phyloP scores from a whole-genome alignment of 2,888 invertebrate genomes.

The Calliphora vomitoria region DNA sequence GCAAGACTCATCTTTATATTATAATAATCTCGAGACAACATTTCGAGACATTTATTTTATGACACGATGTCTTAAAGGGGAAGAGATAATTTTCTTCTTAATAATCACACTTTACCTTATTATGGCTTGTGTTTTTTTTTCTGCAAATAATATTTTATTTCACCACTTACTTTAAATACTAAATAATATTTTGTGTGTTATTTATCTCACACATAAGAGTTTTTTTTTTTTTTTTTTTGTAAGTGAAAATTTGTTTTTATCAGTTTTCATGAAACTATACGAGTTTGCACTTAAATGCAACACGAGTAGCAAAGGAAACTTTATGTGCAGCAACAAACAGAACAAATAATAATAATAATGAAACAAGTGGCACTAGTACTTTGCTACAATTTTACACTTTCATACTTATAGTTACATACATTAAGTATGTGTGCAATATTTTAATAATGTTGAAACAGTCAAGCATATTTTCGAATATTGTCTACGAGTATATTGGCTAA shows the following conservation, averaged over 20 bases:
- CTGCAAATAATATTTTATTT: too few relatives aligned
- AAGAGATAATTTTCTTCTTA: too few relatives aligned
- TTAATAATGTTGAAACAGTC: slow-evolving; percentile 51
- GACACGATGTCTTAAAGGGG: too few relatives aligned
- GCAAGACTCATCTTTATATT: background rate
- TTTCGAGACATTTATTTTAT: too few relatives aligned
- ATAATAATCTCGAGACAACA: too few relatives aligned
- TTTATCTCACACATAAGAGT: background rate
- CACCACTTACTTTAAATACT: too few relatives aligned
- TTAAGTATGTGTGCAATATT: slow-evolving; percentile 52
- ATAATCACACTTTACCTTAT: too few relatives aligned
- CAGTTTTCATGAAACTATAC: slow-evolving; percentile 35
- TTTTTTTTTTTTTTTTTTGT: background rate
- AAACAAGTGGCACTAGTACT: slow-evolving; percentile 23
- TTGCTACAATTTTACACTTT: background rate
- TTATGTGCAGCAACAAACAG: slow-evolving; percentile 14
- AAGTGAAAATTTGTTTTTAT: slow-evolving; percentile 31
- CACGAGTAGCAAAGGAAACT: background rate
- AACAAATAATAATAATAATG: slow-evolving; percentile 13
- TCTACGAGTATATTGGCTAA: background rate
- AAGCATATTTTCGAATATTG: background rate
- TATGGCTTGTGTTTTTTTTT: too few relatives aligned
- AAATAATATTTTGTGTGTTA: background rate
- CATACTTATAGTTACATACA: background rate
- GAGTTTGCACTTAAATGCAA: slow-evolving; percentile 35